Evolutionary conservation across 1,140 invertebrate species (phyloP), one percentile per base, ranked within the genome.

Genomic region (Micrasema minimum): DNA sequence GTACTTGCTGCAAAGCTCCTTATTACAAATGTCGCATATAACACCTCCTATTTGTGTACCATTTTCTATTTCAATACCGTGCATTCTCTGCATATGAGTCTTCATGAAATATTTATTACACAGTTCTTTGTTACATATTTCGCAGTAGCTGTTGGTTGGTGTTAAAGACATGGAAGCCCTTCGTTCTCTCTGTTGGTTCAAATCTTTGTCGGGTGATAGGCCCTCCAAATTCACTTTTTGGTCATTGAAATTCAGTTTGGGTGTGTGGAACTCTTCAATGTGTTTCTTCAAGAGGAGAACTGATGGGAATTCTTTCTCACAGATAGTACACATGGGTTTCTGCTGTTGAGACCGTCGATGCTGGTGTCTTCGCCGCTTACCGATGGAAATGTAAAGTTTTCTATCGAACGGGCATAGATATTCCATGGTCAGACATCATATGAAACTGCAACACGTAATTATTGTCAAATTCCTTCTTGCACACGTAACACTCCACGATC

Each of bases 61-160:
- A 77, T 93, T 94, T 81, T 96, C 95, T 43, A 98, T 93, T 78
- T 96, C 95, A 68, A 99, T 97, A 12, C 97, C 96, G 81, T 99
- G 98, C 93, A 99, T 98, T 80, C 98, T 93, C 76, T 99, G 92
- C 95, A 99, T 99, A 84, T 99, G 98, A 0, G 97, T 99, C 80
- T 98, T 96, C 91, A 99, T 96, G 80, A 99, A 99, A 79, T 99
- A 99, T 82, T 99, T 99, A 85, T 99, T 99, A 84, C 98, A 99
- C 35, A 99, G 82, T 82, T 99, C 97, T 85, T 99, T 99, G 83
- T 99, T 99, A 83, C 98, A 99, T 69, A 99, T 97, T 80, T 99
- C 96, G 82, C 98, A 99, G 78, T 96, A 98, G 77, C 96, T 96
- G 50, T 91, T 93, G 0, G 90, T 91, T 0, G 87, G 91, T 11